Evolutionary conservation across 2,888 invertebrate genomes (phyloP).

Genomic region (Tipula lateralis): DNA sequence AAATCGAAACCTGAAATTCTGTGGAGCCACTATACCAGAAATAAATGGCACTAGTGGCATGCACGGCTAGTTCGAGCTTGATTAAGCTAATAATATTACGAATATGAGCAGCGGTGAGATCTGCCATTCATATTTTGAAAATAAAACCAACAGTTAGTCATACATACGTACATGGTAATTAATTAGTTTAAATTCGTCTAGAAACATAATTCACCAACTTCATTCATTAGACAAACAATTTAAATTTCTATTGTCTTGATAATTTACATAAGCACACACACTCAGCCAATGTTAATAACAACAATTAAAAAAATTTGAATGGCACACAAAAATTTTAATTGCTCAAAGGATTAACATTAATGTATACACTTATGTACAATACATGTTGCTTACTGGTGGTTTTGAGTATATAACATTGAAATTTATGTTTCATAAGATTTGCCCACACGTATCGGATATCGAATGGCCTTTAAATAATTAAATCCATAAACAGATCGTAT

Average conservation of each 20-base stretch:
- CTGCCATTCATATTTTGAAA: no score
- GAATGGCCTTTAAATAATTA: constrained; percentile 19
- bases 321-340: not conserved
- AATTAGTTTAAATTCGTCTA: no score
- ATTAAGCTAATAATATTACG: no score
- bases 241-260: not conserved
- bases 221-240: not conserved
- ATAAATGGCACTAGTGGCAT: no score
- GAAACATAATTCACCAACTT: not conserved
- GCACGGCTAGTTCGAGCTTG: no score
- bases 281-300: not conserved
- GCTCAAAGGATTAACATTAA: not conserved
- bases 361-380: not conserved
- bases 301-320: not conserved
- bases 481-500: not conserved
- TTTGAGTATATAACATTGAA: constrained; percentile 15
- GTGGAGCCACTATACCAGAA: no score
- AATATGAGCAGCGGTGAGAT: no score
- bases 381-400: not conserved
- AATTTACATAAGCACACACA: not conserved
- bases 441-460: constrained; percentile 19
- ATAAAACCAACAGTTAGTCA: no score
- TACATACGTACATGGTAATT: no score
- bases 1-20: no score
- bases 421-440: not conserved